Evolutionary conservation across 1,140 invertebrate species (phyloP).

Genomic region (Phocides pigmalion): DNA sequence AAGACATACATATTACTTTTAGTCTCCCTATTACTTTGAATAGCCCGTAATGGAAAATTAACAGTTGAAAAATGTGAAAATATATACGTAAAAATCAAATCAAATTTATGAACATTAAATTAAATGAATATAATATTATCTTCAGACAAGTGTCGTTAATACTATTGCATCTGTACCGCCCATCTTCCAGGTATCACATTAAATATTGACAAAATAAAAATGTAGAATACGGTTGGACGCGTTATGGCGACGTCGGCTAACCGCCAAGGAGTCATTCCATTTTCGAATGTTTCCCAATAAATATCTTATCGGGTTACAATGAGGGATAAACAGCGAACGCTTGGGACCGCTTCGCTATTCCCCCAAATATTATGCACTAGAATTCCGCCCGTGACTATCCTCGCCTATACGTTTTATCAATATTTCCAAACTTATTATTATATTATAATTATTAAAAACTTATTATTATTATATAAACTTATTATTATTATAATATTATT

Average conservation of each 20-base stretch:
- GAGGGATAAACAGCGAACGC: constrained; percentile 54
- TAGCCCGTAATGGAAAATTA: no score
- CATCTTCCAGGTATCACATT: constrained; percentile 67
- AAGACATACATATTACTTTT: no score
- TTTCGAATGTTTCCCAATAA: constrained; percentile 77
- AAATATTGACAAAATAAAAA: constrained; percentile 83
- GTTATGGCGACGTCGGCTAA: constrained; percentile 64
- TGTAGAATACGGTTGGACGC: constrained; percentile 70
- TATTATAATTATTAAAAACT: no score
- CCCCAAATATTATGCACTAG: constrained; percentile 35
- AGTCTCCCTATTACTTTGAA: no score
- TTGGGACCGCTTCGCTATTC: constrained; percentile 54
- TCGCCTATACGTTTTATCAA: background rate
- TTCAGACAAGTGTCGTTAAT: constrained; percentile 3
- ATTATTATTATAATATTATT: no score
- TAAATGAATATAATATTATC: no score
- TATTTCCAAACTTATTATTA: no score
- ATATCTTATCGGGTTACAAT: constrained; percentile 81
- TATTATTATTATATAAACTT: no score
- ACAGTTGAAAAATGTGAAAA: no score
- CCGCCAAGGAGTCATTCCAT: constrained; percentile 73
- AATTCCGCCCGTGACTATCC: background rate
- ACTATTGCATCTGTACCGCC: constrained; percentile 2
- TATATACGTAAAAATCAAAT: no score
- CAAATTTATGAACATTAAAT: no score